Evolutionary conservation across 2,113 vertebrate genomes (phyloP).

Genomic region (Alligator sinensis): DNA sequence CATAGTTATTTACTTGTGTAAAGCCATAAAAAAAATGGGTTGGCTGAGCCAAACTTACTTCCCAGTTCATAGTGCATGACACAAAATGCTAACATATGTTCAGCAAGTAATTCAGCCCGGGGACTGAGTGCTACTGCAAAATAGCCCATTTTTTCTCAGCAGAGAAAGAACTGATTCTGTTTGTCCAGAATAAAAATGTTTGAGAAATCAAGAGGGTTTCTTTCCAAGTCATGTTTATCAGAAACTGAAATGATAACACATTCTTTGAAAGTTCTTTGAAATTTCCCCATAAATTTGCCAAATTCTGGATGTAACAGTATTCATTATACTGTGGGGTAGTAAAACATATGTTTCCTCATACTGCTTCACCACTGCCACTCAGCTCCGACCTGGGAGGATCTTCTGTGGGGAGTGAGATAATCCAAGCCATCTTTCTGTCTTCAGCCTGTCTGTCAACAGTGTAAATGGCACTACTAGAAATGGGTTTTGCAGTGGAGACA

Average conservation of each 20-base stretch:
- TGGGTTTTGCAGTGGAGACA: neutral
- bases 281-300: neutral
- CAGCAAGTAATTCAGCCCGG: slow-evolving; percentile 12
- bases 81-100: slow-evolving; percentile 68
- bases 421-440: neutral
- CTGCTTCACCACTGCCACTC: neutral
- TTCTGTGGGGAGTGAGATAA: neutral
- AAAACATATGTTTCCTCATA: fast-evolving
- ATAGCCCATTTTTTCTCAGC: slow-evolving; percentile 53
- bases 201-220: slow-evolving; percentile 29
- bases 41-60: slow-evolving; percentile 63
- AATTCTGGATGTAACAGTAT: neutral
- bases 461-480: neutral
- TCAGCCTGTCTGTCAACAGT: neutral
- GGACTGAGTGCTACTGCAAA: neutral
- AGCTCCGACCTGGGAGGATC: neutral
- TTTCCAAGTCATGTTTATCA: slow-evolving; percentile 34
- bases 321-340: neutral
- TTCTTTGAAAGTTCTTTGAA: slow-evolving; percentile 23
- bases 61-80: slow-evolving; percentile 54
- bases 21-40: slow-evolving; percentile 67
- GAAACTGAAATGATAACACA: slow-evolving; percentile 35
- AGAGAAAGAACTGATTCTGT: slow-evolving; percentile 28
- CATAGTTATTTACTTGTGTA: slow-evolving; percentile 69
- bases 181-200: neutral